A percentile compares a stretch with the other conserved stretches of the same genome.
These are phyloP conservation scores for Bombylius discolor DNA, from an alignment of 2,888 invertebrate genomes.

Conservation along the genomic window DNA sequence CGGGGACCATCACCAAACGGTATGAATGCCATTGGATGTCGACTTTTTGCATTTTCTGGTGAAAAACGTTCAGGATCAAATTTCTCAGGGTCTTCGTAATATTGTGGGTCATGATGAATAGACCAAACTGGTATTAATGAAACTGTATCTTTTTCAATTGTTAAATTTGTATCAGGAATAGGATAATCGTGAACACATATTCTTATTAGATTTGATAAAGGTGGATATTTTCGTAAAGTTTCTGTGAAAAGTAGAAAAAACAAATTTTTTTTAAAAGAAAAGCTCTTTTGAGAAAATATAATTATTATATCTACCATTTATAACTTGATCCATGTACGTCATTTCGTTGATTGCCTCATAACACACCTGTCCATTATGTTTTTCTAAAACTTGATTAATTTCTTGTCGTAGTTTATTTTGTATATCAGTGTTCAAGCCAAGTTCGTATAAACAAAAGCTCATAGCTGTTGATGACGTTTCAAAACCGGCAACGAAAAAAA, in stretches of 20 bases:
- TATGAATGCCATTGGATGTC: constrained; percentile 32
- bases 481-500: constrained; percentile 39
- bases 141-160: constrained; percentile 40
- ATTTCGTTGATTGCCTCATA: constrained; percentile 34
- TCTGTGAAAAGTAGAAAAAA: constrained; percentile 32
- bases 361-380: constrained; percentile 26
- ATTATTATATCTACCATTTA: constrained; percentile 23
- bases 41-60: constrained; percentile 40
- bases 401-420: constrained; percentile 33
- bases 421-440: constrained; percentile 34
- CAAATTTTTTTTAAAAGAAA: not conserved
- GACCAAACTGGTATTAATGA: constrained; percentile 42
- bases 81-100: constrained; percentile 45
- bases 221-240: constrained; percentile 43
- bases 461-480: constrained; percentile 37
- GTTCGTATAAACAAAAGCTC: constrained; percentile 35
- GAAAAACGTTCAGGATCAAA: constrained; percentile 50
- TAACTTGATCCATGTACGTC: constrained; percentile 34
- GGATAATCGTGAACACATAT: constrained; percentile 40
- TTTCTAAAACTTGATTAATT: constrained; percentile 26
- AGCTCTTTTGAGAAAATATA: not conserved
- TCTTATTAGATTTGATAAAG: constrained; percentile 40
- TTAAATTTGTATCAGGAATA: constrained; percentile 37
- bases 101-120: constrained; percentile 45
- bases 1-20: constrained; percentile 32